Conservation (phyloP, 2,113 vertebrate genomes). For the Campylomormyrus numenius region DNA sequence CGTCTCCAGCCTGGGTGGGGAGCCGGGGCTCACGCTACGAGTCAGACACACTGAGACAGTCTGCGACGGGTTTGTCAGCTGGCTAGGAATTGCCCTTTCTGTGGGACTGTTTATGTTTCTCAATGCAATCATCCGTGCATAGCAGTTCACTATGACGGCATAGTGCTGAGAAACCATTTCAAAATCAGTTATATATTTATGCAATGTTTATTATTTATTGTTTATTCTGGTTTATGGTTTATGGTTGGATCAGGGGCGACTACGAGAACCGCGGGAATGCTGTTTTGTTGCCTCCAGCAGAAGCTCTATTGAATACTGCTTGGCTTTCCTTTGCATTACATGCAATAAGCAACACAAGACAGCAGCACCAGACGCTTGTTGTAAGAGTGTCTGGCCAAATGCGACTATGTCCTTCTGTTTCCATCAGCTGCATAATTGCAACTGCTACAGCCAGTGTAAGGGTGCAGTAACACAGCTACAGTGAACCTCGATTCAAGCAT, state of each 20-base stretch:
- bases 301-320: background rate
- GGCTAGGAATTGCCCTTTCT: background rate
- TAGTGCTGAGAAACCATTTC: background rate
- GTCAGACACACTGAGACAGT: background rate
- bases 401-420: background rate
- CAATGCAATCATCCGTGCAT: background rate
- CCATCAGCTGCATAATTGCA: background rate
- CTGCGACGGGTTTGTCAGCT: background rate
- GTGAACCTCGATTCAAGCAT: background rate
- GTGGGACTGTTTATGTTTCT: background rate
- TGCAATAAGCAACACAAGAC: background rate
- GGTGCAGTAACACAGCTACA: background rate
- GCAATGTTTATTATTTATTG: background rate
- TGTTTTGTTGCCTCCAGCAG: background rate
- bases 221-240: background rate
- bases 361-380: background rate
- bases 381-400: background rate
- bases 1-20: slow-evolving; percentile 33
- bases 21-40: slow-evolving; percentile 12
- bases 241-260: background rate
- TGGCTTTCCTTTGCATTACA: background rate
- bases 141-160: background rate
- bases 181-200: background rate
- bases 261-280: background rate
- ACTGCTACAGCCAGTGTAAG: background rate